Evolutionary conservation across 30 jellyfish, hydroid and myxozoan genomes (phyloP).

Genomic region (Cassiopea andromeda): DNA sequence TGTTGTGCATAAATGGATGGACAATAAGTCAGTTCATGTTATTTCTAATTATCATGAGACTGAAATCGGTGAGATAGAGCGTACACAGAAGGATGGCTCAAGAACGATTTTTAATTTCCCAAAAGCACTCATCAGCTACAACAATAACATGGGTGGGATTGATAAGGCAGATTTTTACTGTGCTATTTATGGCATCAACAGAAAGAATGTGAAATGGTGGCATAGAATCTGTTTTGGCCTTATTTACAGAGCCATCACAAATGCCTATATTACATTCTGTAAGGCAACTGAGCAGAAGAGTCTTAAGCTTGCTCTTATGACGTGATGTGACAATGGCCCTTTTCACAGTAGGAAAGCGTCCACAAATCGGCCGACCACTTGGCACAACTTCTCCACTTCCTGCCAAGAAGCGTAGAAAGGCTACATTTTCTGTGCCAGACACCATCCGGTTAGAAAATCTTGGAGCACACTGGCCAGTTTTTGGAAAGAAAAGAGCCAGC

Average conservation of each 20-base stretch:
- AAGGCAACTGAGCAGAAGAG: constrained; percentile 34
- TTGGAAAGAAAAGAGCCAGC: constrained; percentile 56
- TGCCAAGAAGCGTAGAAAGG: constrained; percentile 45
- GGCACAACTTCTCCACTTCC: constrained; percentile 3
- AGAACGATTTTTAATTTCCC: constrained; percentile 40
- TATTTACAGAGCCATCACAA: constrained; percentile 64
- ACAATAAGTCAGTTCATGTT: constrained; percentile 39
- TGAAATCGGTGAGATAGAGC: not conserved
- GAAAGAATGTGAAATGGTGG: constrained; percentile 83
- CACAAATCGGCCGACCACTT: constrained; percentile 68
- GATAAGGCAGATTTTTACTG: constrained; percentile 77
- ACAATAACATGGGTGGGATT: constrained; percentile 81
- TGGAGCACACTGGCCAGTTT: constrained; percentile 73
- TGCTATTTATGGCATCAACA: constrained; percentile 67
- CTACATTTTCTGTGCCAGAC: constrained; percentile 28
- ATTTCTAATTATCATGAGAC: constrained; percentile 6
- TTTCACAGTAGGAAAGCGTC: constrained; percentile 55
- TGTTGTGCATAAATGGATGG: constrained; percentile 70
- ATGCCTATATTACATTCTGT: constrained; percentile 69
- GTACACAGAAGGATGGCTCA: constrained; percentile 67
- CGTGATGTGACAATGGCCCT: constrained; percentile 65
- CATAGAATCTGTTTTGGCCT: constrained; percentile 82
- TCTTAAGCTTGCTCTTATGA: constrained; percentile 40
- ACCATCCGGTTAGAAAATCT: constrained; percentile 61
- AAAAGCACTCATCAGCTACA: constrained; percentile 52